Evolutionary conservation across 2,888 invertebrate species (phyloP), one percentile per base, ranked within the genome.

Genomic region (Pterostichus niger): DNA sequence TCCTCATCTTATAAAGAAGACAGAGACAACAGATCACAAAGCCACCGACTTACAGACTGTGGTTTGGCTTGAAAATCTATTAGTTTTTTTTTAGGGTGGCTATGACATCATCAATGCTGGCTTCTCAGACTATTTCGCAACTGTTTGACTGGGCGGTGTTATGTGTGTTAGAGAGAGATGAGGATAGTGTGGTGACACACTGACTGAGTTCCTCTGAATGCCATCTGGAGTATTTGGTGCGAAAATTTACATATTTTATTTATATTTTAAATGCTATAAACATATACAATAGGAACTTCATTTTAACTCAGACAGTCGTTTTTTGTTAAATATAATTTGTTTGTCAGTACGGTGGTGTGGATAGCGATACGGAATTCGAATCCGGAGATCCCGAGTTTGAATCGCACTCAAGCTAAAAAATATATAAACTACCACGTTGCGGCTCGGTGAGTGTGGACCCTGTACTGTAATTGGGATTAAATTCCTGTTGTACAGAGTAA

Each of bases 71-170:
- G 61, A 13, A 61, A 33, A 31, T 61, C 61, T 61, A 61, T 61
- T 61, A 61, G 33, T 61, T 61, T 61, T 56, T 61, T 56, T 61
- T 61, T 61, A 56, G 61, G 61, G 31, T 33, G 2, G 11, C 11
- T 61, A 3, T 61, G 61, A 61, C 61, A 61, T 61, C 61, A 61
- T 33, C 61, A n/a, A n/a, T 10, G 5, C 24, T 33, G 10, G 24
- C 4, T 59, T 59, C 56, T 24, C 56, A 59, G 56, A 59, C 56
- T 9, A 9, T 59, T 59, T 59, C 56, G 56, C 56, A 59, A 59
- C 56, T 52, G 52, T 52, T 52, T 52, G n/a, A 52, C n/a, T 52
- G 52, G 52, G n/a, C 9, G 13, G 13, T 52, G 5, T 52, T n/a
- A 5, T 52, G 52, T 13, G 13, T 3, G 49, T 49, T 49, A 49